Evolutionary conservation across 2,797 vertebrate species (phyloP).

Genomic region (Todus mexicanus): DNA sequence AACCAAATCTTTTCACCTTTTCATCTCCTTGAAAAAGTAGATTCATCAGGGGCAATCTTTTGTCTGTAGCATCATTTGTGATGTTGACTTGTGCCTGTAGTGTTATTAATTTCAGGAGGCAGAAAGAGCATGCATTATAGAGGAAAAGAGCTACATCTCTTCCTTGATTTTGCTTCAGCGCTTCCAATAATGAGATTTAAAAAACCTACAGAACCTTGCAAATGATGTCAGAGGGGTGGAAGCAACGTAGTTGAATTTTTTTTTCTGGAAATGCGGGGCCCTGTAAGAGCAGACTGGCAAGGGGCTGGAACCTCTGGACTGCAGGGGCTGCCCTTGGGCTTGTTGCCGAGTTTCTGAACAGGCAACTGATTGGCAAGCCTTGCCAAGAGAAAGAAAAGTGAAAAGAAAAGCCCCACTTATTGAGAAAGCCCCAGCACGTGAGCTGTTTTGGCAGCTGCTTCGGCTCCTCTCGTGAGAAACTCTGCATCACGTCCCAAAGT

Average conservation of each 20-base stretch:
- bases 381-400: neutral
- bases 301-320: neutral
- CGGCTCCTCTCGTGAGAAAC: neutral
- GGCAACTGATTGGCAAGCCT: neutral
- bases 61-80: neutral
- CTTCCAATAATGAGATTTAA: neutral
- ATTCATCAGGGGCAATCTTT: neutral
- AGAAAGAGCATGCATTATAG: neutral
- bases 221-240: neutral
- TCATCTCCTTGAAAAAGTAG: neutral
- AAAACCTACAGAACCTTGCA: neutral
- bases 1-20: neutral
- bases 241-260: neutral
- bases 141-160: neutral
- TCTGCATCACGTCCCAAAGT: accelerated
- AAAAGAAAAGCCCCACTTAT: neutral
- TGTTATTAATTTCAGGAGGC: neutral
- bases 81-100: neutral
- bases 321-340: neutral
- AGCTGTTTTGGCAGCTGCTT: neutral
- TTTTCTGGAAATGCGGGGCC: neutral
- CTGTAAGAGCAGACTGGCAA: neutral
- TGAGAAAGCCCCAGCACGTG: neutral
- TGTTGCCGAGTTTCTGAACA: neutral
- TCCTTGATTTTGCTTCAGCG: neutral